These are phyloP conservation scores for Charadrius vociferus DNA, from an alignment of 2,113 vertebrate genomes.

Conservation along the genomic window DNA sequence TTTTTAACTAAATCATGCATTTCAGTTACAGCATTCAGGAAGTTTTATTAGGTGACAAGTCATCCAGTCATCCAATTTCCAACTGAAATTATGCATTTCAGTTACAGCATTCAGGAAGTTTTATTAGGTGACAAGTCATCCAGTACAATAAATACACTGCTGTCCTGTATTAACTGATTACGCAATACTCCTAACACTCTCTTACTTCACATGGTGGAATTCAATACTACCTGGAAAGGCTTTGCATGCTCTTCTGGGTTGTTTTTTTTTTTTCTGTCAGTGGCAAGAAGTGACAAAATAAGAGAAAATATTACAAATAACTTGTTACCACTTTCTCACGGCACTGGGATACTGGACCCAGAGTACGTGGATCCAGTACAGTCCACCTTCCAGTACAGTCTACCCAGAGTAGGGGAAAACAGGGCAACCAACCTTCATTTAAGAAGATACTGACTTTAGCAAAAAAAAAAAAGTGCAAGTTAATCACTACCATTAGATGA, in stretches of 20 bases:
- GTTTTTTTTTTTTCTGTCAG: not conserved
- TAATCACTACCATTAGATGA: not conserved
- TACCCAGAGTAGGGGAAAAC: not conserved
- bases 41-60: not conserved
- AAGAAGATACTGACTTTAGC: not conserved
- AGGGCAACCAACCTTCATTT: not conserved
- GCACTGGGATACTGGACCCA: not conserved
- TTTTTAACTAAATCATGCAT: not conserved
- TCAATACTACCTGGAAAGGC: not conserved
- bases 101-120: not conserved
- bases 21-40: not conserved
- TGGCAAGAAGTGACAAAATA: not conserved
- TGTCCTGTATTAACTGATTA: not conserved
- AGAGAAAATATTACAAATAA: not conserved
- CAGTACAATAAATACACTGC: not conserved
- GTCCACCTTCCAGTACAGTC: not conserved
- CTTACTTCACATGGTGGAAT: not conserved
- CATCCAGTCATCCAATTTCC: too few relatives aligned
- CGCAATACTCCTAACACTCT: not conserved
- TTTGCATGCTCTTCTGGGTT: not conserved
- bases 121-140: not conserved
- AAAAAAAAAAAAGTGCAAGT: constrained; percentile 9
- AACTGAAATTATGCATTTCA: not conserved
- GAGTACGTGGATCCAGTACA: not conserved
- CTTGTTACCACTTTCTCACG: not conserved